phyloP scores from a whole-genome alignment of 2,113 vertebrate species.

The Psittacula cyanocephala region DNA sequence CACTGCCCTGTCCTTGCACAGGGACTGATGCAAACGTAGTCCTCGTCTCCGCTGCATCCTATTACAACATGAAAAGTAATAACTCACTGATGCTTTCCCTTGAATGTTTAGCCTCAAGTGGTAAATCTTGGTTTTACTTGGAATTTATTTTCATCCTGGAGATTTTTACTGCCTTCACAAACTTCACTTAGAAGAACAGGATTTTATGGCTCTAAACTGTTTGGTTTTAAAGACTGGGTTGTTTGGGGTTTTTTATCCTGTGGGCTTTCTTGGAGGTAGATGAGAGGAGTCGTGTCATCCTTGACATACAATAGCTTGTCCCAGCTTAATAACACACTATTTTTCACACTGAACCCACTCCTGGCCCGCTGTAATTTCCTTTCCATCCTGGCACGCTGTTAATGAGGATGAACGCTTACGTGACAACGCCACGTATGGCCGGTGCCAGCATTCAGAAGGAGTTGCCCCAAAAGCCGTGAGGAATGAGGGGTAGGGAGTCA shows the following conservation, averaged over 20 bases:
- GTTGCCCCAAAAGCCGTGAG: neutral
- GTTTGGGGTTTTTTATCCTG: neutral
- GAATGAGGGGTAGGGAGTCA: neutral
- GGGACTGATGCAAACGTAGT: neutral
- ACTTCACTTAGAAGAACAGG: neutral
- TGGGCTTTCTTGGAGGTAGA: neutral
- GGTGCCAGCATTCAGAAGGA: neutral
- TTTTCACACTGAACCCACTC: neutral
- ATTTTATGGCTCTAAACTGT: neutral
- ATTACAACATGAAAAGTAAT: neutral
- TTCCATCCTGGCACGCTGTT: neutral
- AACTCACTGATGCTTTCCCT: neutral
- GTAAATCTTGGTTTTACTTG: neutral
- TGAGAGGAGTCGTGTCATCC: neutral
- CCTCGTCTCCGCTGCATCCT: neutral
- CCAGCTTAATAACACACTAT: neutral
- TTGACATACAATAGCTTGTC: neutral
- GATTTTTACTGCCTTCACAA: conserved; percentile 7
- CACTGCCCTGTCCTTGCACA: neutral
- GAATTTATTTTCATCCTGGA: neutral
- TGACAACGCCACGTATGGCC: neutral
- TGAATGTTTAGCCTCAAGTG: neutral
- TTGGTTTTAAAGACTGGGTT: neutral
- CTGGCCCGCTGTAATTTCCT: neutral
- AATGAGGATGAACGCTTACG: neutral